Conservation (phyloP, 2,888 invertebrate species). For the Flexamia atlantica region DNA sequence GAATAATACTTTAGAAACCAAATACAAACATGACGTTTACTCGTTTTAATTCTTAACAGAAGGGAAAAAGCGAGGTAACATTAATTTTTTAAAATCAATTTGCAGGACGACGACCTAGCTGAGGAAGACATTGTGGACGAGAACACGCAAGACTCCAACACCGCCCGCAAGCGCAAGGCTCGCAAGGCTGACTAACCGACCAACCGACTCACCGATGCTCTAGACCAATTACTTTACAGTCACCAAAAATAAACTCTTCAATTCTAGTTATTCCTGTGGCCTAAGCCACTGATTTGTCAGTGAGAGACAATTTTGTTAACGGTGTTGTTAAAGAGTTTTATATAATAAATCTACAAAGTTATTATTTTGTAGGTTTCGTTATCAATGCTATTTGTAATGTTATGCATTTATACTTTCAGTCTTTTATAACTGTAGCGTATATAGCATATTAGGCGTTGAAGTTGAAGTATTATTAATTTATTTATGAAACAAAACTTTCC, state of each 20-base stretch:
- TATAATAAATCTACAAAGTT: slow-evolving; percentile 40
- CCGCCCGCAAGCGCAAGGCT: slow-evolving; percentile 83
- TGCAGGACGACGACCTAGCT: slow-evolving; percentile 79
- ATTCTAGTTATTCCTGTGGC: slow-evolving; percentile 45
- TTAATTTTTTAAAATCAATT: slow-evolving; percentile 66
- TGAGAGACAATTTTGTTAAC: slow-evolving; percentile 29
- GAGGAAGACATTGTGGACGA: slow-evolving; percentile 78
- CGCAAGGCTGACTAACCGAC: slow-evolving; percentile 82
- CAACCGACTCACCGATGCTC: slow-evolving; percentile 76
- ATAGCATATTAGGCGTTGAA: not conserved
- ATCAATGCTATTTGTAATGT: slow-evolving; percentile 12
- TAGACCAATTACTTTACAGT: slow-evolving; percentile 49
- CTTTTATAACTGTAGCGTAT: slow-evolving; percentile 23
- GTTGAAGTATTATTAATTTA: slow-evolving; percentile 50
- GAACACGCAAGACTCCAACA: slow-evolving; percentile 69
- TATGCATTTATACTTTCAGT: slow-evolving; percentile 47
- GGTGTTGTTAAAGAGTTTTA: slow-evolving; percentile 52
- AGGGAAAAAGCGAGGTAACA: not conserved
- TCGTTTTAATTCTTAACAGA: too few relatives aligned
- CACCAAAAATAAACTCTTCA: slow-evolving; percentile 54
- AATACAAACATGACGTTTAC: too few relatives aligned
- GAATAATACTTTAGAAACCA: too few relatives aligned
- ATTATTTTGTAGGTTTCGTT: slow-evolving; percentile 54
- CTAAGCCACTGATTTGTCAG: slow-evolving; percentile 27
- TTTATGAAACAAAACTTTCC: not conserved